phyloP scores from a whole-genome alignment of 2,797 vertebrate genomes.

The Cossypha dichroa region DNA sequence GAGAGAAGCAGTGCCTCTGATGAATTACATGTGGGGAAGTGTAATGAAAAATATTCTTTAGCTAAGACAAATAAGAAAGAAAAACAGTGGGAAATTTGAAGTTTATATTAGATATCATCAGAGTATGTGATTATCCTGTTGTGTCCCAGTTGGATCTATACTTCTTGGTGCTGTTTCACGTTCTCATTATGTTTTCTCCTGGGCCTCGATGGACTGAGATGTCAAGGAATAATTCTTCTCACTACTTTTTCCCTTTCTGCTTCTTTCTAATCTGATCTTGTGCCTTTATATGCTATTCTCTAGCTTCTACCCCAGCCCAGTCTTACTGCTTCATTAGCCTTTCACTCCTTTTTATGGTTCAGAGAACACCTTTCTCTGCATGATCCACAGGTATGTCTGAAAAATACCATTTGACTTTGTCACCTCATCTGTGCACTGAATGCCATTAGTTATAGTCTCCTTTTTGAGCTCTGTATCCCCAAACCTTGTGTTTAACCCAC shows the following conservation, averaged over 20 bases:
- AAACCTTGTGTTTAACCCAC: not conserved
- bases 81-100: not conserved
- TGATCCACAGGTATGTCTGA: conserved; percentile 22
- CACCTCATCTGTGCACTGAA: not conserved
- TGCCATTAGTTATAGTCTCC: not conserved
- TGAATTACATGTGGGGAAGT: not conserved
- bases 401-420: not conserved
- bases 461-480: not conserved
- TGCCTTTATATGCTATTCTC: not conserved
- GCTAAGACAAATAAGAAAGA: not conserved
- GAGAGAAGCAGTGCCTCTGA: not conserved
- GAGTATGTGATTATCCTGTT: not conserved
- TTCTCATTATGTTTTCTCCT: not conserved
- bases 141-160: not conserved
- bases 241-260: not conserved
- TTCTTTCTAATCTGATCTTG: not conserved
- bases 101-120: not conserved
- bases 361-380: conserved; percentile 13
- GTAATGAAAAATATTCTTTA: not conserved
- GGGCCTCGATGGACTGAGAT: not conserved
- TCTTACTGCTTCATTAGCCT: conserved; percentile 34
- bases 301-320: not conserved
- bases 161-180: not conserved
- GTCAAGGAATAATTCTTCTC: not conserved
- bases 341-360: not conserved